phyloP scores from a whole-genome alignment of 2,888 invertebrate species.

The Latrodectus hesperus region DNA sequence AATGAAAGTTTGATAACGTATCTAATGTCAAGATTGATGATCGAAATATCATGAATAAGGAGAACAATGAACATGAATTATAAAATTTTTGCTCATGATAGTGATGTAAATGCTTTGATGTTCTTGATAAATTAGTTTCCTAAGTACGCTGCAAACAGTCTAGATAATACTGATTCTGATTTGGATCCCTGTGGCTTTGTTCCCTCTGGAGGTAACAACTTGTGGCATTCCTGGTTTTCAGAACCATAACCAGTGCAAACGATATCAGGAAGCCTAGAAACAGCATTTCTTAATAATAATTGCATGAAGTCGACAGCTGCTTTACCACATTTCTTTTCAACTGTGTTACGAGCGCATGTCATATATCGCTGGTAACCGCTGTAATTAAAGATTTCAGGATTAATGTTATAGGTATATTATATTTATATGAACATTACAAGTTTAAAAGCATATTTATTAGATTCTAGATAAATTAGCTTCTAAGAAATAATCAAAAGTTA shows the following conservation, averaged over 20 bases:
- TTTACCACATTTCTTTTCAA: conserved; percentile 71
- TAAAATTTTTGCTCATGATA: neutral
- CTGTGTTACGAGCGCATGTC: conserved; percentile 69
- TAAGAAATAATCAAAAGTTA: too few species aligned
- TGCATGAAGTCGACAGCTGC: conserved; percentile 71
- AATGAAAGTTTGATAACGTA: too few species aligned
- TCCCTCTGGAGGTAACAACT: conserved; percentile 69
- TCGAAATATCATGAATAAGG: too few species aligned
- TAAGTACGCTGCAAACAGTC: conserved; percentile 71
- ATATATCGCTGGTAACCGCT: conserved; percentile 68
- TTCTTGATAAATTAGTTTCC: conserved; percentile 56
- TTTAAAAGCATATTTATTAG: too few species aligned
- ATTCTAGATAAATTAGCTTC: too few species aligned
- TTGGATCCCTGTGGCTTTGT: conserved; percentile 69
- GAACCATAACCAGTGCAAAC: conserved; percentile 71
- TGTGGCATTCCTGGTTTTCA: conserved; percentile 69
- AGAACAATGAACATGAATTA: too few species aligned
- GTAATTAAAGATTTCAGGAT: neutral
- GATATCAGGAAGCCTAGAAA: conserved; percentile 71
- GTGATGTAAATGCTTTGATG: neutral
- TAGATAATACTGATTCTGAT: conserved; percentile 69
- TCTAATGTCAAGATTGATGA: too few species aligned
- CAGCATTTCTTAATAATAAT: conserved; percentile 70
- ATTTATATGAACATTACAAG: too few species aligned
- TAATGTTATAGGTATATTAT: too few species aligned